Evolutionary conservation across 1,140 invertebrate genomes (phyloP).

Genomic region (Drosophila arizonae): DNA sequence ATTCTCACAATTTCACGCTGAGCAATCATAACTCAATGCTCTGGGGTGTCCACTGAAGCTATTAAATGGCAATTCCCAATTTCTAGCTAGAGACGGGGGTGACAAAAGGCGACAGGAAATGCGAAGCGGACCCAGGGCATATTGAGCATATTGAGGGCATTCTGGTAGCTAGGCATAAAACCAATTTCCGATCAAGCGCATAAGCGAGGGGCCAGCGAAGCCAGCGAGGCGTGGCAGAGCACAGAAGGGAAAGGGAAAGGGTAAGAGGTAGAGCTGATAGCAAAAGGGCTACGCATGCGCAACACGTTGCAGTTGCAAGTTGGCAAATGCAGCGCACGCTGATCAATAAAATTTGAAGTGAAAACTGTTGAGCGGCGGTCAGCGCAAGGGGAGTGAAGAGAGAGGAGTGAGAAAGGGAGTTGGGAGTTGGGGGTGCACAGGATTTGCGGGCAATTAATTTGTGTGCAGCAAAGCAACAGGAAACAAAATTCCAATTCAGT

Average conservation of each 20-base stretch:
- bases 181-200: conserved; percentile 75
- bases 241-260: background rate
- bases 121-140: conserved; percentile 19
- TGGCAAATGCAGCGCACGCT: conserved; percentile 19
- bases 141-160: conserved; percentile 15
- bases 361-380: conserved; percentile 66
- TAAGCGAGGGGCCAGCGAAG: conserved; percentile 22
- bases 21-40: conserved; percentile 64
- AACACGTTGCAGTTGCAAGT: conserved; percentile 62
- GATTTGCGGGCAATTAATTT: conserved; percentile 82
- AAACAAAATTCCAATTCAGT: conserved; percentile 37
- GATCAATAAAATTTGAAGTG: conserved; percentile 75
- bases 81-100: conserved; percentile 22
- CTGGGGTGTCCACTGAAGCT: conserved; percentile 75
- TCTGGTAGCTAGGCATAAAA: conserved; percentile 59
- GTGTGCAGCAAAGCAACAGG: conserved; percentile 63
- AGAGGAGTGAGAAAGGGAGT: background rate
- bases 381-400: conserved; percentile 3
- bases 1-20: conserved; percentile 78
- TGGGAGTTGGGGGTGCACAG: conserved; percentile 44
- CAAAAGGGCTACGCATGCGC: conserved; percentile 60
- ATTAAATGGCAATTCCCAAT: conserved; percentile 49
- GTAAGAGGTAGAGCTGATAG: background rate
- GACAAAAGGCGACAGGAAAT: conserved; percentile 54
- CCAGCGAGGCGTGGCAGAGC: conserved; percentile 47